These are phyloP conservation scores for Theocolax elegans DNA, from an alignment of 1,140 invertebrate genomes.

Conservation along the genomic window DNA sequence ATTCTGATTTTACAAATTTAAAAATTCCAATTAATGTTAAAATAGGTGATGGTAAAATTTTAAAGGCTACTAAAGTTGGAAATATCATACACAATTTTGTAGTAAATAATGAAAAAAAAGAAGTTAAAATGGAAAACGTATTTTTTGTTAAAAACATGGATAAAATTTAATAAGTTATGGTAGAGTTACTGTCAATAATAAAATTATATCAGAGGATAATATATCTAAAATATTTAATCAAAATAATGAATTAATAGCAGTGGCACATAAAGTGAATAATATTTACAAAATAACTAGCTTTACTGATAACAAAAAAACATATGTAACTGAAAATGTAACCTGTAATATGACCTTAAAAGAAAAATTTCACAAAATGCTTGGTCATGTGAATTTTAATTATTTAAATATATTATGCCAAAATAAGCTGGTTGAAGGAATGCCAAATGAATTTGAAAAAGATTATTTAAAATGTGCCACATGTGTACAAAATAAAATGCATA, in stretches of 20 bases:
- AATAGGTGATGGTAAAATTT: slow-evolving; percentile 1
- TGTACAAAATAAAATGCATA: slow-evolving; percentile 18
- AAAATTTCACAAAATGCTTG: slow-evolving; percentile 17
- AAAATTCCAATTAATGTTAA: slow-evolving; percentile 2
- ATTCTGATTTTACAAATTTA: background rate
- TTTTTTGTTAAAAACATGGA: slow-evolving; percentile 10
- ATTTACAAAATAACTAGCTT: slow-evolving; percentile 2
- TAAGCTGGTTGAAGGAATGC: slow-evolving; percentile 3
- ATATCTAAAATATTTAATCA: background rate
- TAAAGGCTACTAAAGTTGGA: slow-evolving; percentile 1
- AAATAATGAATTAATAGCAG: slow-evolving; percentile 28
- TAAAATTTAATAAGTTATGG: slow-evolving; percentile 19
- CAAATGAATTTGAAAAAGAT: background rate
- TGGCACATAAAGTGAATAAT: background rate
- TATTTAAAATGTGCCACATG: slow-evolving; percentile 12
- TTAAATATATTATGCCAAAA: slow-evolving; percentile 3
- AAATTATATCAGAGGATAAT: background rate
- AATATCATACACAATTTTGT: background rate
- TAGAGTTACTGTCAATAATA: background rate
- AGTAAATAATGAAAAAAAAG: background rate
- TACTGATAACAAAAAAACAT: background rate
- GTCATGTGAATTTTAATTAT: slow-evolving; percentile 25
- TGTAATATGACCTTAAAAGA: slow-evolving; percentile 2
- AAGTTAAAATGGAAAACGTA: background rate
- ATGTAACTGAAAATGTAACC: background rate